phyloP scores from a whole-genome alignment of 2,113 vertebrate genomes.

The Oncorhynchus gorbuscha region DNA sequence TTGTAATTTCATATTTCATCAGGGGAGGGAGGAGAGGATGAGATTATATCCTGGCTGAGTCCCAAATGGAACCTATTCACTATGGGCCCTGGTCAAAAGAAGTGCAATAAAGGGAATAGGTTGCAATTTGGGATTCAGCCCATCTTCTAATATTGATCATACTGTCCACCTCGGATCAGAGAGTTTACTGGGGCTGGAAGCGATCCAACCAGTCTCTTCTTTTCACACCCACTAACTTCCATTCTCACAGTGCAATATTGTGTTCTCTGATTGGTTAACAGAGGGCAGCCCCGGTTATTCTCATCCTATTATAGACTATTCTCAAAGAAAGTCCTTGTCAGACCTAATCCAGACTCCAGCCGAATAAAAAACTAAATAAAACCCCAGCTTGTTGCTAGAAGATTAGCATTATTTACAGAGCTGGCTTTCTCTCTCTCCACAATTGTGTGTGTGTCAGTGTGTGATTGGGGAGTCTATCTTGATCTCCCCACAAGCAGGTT shows the following conservation, averaged over 20 bases:
- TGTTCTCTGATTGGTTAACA: conserved; percentile 37
- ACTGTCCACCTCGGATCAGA: conserved; percentile 31
- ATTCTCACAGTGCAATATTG: not conserved
- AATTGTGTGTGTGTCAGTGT: conserved; percentile 24
- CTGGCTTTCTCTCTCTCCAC: conserved; percentile 49
- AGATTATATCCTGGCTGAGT: conserved; percentile 9
- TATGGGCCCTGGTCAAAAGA: no score
- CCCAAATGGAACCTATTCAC: no score
- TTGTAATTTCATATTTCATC: conserved; percentile 53
- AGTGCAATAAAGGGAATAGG: no score
- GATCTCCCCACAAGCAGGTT: conserved; percentile 58
- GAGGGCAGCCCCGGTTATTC: conserved; percentile 36
- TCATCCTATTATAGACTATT: conserved; percentile 20
- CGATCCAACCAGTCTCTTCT: no score
- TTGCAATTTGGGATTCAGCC: no score
- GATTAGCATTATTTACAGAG: conserved; percentile 72
- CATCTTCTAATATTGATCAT: conserved; percentile 33
- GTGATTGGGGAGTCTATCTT: no score
- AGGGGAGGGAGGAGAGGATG: conserved; percentile 16
- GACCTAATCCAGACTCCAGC: conserved; percentile 44
- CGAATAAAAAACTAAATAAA: conserved; percentile 8
- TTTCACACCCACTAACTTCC: no score
- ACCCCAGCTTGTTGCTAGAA: conserved; percentile 55
- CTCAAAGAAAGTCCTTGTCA: not conserved
- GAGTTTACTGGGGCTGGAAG: conserved; percentile 17